phyloP scores from a whole-genome alignment of 2,888 invertebrate species.

The Druceiella hillmani region DNA sequence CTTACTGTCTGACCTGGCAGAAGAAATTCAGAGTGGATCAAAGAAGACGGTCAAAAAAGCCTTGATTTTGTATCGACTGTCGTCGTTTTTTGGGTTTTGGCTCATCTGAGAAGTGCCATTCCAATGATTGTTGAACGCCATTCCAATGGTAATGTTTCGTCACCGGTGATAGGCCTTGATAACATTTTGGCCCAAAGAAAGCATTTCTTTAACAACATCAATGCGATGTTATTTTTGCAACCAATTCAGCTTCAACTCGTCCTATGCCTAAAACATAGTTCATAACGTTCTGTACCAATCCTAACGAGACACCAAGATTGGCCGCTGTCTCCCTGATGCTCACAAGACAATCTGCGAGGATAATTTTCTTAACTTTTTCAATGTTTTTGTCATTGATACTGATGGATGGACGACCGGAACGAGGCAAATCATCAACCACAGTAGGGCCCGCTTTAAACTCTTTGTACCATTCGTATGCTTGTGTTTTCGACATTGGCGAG shows the following conservation, averaged over 20 bases:
- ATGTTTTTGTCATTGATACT: background rate
- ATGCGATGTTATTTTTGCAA: background rate
- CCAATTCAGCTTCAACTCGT: background rate
- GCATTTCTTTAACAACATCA: no score
- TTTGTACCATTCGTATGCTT: background rate
- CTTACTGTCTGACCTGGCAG: no score
- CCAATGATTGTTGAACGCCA: background rate
- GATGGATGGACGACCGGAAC: constrained; percentile 1
- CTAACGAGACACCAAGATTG: background rate
- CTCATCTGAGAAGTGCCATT: background rate
- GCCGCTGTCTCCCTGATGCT: background rate
- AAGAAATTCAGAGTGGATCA: no score
- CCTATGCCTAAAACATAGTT: no score
- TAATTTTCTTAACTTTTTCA: background rate
- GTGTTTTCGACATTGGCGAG: no score
- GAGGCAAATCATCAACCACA: constrained; percentile 1
- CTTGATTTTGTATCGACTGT: background rate
- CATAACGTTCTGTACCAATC: background rate
- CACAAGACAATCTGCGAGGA: background rate
- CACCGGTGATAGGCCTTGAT: no score
- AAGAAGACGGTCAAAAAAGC: no score
- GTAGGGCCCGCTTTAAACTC: background rate
- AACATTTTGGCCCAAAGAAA: no score
- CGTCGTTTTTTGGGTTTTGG: no score
- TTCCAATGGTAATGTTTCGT: background rate